Conservation (phyloP, 1,140 invertebrate genomes). For the Macrotrachela quadricornifera region DNA sequence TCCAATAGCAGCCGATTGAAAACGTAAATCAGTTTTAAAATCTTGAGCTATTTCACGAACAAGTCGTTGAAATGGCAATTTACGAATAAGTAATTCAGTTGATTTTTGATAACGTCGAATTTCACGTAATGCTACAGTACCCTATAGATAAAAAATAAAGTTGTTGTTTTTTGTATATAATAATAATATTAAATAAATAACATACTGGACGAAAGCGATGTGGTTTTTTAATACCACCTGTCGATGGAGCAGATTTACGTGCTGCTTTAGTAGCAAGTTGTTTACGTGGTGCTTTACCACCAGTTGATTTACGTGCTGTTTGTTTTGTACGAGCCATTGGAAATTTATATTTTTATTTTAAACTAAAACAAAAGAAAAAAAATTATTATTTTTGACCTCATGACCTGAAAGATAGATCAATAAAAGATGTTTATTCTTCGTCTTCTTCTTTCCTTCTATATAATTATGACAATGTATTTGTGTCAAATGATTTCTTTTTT, state of each 20-base stretch:
- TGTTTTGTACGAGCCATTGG: constrained; percentile 63
- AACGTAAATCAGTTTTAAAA: constrained; percentile 40
- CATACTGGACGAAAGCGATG: constrained; percentile 32
- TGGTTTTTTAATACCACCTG: constrained; percentile 52
- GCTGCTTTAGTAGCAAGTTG: constrained; percentile 60
- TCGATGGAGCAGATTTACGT: constrained; percentile 57
- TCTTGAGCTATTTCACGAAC: constrained; percentile 66
- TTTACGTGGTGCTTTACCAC: constrained; percentile 59
- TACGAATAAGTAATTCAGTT: constrained; percentile 47
- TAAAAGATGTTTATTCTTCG: too few relatives aligned
- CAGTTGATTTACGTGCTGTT: constrained; percentile 45
- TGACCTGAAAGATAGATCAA: too few relatives aligned
- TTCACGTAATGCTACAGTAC: constrained; percentile 26
- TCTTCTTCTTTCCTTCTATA: too few relatives aligned
- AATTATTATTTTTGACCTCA: too few relatives aligned
- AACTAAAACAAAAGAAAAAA: too few relatives aligned
- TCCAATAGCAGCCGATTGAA: constrained; percentile 36
- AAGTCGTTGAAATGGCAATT: constrained; percentile 55
- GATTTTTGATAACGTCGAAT: constrained; percentile 42
- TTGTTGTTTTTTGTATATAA: too few relatives aligned
- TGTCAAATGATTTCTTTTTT: too few relatives aligned
- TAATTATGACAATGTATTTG: too few relatives aligned
- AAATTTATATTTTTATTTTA: too few relatives aligned
- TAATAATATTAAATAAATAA: too few relatives aligned
- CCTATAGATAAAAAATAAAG: too few relatives aligned